Conservation (phyloP, 2,888 invertebrate species). For the Capitulum mitella region DNA sequence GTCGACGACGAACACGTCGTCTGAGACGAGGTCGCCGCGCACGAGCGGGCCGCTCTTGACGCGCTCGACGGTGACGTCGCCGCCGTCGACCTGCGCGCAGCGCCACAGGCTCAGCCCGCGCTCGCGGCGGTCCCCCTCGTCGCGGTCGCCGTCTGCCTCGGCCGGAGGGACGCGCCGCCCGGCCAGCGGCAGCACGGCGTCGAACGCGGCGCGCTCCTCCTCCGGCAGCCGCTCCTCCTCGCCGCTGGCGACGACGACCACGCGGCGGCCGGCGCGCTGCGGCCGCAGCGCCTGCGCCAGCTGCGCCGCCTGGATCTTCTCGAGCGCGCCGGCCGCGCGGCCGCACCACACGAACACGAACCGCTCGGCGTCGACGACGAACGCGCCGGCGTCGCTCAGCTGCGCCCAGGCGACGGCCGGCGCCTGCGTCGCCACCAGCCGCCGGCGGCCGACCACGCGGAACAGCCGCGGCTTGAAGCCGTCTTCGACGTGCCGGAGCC, state of each 20-base stretch:
- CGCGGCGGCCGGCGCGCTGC: conserved; percentile 47
- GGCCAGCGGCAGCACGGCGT: conserved; percentile 51
- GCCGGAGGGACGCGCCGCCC: conserved; percentile 37
- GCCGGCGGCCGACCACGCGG: conserved; percentile 73
- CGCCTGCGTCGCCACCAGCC: conserved; percentile 67
- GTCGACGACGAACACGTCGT: conserved; percentile 69
- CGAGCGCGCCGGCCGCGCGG: conserved; percentile 66
- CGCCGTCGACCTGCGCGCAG: conserved; percentile 66
- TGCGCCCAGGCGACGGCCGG: conserved; percentile 71
- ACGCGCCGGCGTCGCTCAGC: conserved; percentile 78
- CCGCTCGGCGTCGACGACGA: conserved; percentile 64
- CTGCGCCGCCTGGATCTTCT: conserved; percentile 69
- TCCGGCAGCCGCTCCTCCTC: conserved; percentile 67
- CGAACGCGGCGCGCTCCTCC: conserved; percentile 56
- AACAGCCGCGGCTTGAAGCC: conserved; percentile 56
- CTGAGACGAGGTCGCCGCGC: conserved; percentile 63
- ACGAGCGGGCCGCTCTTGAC: conserved; percentile 72
- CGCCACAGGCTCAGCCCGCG: conserved; percentile 58
- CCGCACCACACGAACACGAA: conserved; percentile 83
- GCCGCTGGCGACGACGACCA: conserved; percentile 77
- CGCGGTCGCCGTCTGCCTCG: conserved; percentile 33
- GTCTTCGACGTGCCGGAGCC: conserved; percentile 50
- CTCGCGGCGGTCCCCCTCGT: conserved; percentile 29
- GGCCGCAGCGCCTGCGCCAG: conserved; percentile 60
- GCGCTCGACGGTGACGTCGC: conserved; percentile 78